A percentile compares a stretch with the other conserved stretches of the same genome.
These are phyloP conservation scores for Alectura lathami DNA, from an alignment of 2,113 vertebrate genomes.

Conservation along the genomic window DNA sequence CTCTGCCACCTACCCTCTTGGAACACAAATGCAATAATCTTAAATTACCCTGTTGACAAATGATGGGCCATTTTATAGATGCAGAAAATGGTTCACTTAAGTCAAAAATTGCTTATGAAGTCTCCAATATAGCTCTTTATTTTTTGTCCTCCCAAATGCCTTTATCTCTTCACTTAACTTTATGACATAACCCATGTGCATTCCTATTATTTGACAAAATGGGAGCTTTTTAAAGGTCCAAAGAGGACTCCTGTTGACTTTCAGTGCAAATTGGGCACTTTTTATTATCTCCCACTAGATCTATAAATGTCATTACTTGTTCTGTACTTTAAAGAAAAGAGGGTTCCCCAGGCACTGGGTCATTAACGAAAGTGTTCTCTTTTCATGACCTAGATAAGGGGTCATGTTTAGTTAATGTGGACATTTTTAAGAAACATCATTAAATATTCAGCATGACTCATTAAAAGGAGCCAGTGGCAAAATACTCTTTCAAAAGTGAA, in stretches of 20 bases:
- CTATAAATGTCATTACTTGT: slow-evolving; percentile 6
- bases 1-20: neutral
- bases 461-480: slow-evolving; percentile 15
- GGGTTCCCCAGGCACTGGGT: neutral
- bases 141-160: neutral
- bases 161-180: slow-evolving; percentile 13
- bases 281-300: slow-evolving; percentile 29
- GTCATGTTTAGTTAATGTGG: slow-evolving; percentile 2
- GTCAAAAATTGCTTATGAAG: neutral
- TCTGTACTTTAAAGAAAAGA: slow-evolving; percentile 16
- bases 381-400: slow-evolving; percentile 34
- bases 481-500: neutral
- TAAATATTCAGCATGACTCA: slow-evolving; percentile 10
- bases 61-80: neutral
- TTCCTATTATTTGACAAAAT: neutral
- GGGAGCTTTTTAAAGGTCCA: neutral
- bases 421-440: slow-evolving; percentile 16
- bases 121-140: neutral
- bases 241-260: slow-evolving; percentile 18
- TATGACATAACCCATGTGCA: neutral
- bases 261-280: neutral
- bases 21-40: neutral
- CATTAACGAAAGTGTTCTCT: neutral
- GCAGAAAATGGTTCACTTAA: neutral
- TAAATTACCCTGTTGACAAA: neutral